Evolutionary conservation across 2,888 invertebrate genomes (phyloP).

Genomic region (Eremobia ochroleuca): DNA sequence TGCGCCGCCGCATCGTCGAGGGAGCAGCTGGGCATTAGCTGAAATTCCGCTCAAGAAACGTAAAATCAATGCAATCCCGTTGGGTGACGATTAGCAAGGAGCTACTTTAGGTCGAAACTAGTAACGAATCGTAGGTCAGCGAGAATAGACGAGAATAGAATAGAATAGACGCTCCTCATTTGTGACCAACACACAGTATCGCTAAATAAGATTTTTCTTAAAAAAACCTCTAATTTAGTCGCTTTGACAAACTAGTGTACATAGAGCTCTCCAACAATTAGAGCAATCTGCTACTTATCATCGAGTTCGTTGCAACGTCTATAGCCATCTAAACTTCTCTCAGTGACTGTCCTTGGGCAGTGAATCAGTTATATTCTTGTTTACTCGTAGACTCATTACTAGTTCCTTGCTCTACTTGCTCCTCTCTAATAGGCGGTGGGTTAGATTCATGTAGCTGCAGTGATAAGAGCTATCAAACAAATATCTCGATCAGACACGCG

Average conservation of each 20-base stretch:
- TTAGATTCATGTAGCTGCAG: background rate
- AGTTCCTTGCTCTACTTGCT: background rate
- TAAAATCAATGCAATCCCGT: background rate
- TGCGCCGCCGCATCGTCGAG: too few relatives aligned
- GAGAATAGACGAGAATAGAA: too few relatives aligned
- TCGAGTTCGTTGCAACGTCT: background rate
- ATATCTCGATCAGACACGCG: background rate
- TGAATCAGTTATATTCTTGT: background rate
- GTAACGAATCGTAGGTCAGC: background rate
- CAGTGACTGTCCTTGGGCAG: background rate
- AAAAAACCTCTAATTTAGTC: background rate
- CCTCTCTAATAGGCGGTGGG: background rate
- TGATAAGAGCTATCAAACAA: background rate
- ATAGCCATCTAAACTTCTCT: background rate
- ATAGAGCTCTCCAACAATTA: background rate
- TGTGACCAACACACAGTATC: background rate
- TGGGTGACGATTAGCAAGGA: background rate
- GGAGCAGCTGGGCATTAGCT: background rate
- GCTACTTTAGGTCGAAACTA: background rate
- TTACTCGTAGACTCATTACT: background rate
- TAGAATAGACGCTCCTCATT: too few relatives aligned
- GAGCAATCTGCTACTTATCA: background rate
- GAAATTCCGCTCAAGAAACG: background rate
- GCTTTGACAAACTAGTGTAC: background rate
- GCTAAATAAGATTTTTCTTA: too few relatives aligned